Base-by-base conservation (phyloP, 2,113 vertebrate species). In the Brachyhypopomus gauderio region DNA sequence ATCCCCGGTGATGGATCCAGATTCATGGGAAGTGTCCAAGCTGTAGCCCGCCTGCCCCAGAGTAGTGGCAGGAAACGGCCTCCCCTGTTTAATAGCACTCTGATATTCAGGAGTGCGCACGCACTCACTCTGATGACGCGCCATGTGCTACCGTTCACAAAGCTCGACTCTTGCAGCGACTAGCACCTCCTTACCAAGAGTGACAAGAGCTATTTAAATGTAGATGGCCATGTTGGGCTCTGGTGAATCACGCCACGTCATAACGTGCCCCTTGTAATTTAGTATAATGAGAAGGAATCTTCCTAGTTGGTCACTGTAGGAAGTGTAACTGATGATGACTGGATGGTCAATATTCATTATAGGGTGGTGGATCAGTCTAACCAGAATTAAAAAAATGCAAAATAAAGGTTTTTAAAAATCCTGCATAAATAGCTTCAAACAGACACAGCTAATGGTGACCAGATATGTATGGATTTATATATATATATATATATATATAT, bases 141-240 rank as follows among this genome's bases (percentile, higher is more conserved):
- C 52, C 55, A 30, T 62, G 23, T 71, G 45, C 52, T 77, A 72
- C 52, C 67, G 69, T 48, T 45, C 20, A 48, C 59, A 48, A 81
- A 34, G 63, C 78, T 70, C 62, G 6, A 78, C 62, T 78, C 73
- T 62, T 25, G 70, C 41, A 19, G 62, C 75, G 78, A 82, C 63
- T 79, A 85, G 38, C 38, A 3, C 66, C 80, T 71, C 75, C 38
- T 85, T 25, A 22, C 67, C 72, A 78, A 75, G 38, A 74, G 38
- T 9, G 71, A 81, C 83, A 81, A 77, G 75, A 77, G 67, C 55
- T 73, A 85, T 85, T 82, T 78, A 81, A 81, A 82, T 59, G 34
- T 77, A 72, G 41, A 22, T 62, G 6, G 30, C 81, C 70, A 82
- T 79, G 81, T 75, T 23, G 36, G 8, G 66, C 56, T 78, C 83